Evolutionary conservation across 2,888 invertebrate species (phyloP).

Genomic region (Elegia similella): DNA sequence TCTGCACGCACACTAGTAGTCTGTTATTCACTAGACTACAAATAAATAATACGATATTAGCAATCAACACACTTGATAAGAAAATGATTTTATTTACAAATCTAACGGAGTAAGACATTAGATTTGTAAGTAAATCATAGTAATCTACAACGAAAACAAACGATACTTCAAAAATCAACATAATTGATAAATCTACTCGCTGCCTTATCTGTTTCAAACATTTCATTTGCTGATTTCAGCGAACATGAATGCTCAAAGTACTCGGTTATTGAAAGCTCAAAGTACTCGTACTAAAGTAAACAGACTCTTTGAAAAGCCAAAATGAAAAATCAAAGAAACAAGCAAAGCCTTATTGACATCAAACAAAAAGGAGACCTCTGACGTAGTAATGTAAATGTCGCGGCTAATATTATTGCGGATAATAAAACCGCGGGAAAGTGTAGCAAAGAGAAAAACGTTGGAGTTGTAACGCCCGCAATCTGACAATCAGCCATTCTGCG

Average conservation of each 20-base stretch:
- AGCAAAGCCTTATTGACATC: conserved; percentile 13
- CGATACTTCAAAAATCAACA: too few relatives aligned
- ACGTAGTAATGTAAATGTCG: conserved; percentile 13
- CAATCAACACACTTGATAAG: too few relatives aligned
- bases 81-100: too few relatives aligned
- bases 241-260: conserved; percentile 30
- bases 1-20: too few relatives aligned
- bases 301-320: conserved; percentile 7
- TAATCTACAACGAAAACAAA: too few relatives aligned
- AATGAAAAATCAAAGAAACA: conserved; percentile 12
- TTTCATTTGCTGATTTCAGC: conserved; percentile 41
- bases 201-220: conserved; percentile 39
- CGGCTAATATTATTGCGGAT: conserved; percentile 15
- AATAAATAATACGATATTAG: too few relatives aligned
- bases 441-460: conserved; percentile 27
- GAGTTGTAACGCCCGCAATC: conserved; percentile 27
- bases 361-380: conserved; percentile 3
- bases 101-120: too few relatives aligned
- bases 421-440: conserved; percentile 17
- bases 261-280: not conserved
- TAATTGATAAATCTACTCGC: not conserved
- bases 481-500: conserved; percentile 36
- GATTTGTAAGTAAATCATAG: too few relatives aligned
- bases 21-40: too few relatives aligned
- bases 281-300: not conserved